These are phyloP conservation scores for Trachelipus rathkii DNA, from an alignment of 1,140 invertebrate species.

Conservation along the genomic window DNA sequence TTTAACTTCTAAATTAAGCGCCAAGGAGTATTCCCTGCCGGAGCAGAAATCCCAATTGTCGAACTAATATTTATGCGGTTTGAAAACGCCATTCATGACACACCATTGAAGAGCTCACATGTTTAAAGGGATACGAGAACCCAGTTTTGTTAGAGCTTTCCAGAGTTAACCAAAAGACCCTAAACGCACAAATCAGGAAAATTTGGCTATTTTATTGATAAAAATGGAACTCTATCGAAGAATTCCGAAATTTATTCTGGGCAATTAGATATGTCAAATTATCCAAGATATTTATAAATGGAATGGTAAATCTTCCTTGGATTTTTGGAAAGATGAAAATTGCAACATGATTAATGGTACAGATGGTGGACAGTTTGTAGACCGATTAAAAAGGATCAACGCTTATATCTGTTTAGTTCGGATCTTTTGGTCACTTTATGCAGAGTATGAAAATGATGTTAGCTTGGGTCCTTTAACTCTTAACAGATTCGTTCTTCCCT, in stretches of 20 bases:
- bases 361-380: conserved; percentile 44
- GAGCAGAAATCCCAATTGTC: conserved; percentile 13
- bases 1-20: not conserved
- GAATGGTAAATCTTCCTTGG: conserved; percentile 40
- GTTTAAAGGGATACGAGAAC: conserved; percentile 72
- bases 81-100: conserved; percentile 55
- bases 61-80: conserved; percentile 29
- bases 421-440: conserved; percentile 45
- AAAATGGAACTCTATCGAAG: conserved; percentile 56
- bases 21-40: not conserved
- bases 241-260: conserved; percentile 55
- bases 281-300: conserved; percentile 47
- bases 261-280: conserved; percentile 48
- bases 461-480: conserved; percentile 34
- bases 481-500: conserved; percentile 38
- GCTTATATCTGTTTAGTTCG: conserved; percentile 36
- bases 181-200: conserved; percentile 76
- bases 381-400: conserved; percentile 35
- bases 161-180: conserved; percentile 30
- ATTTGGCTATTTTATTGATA: conserved; percentile 47
- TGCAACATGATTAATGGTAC: conserved; percentile 47
- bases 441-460: conserved; percentile 39
- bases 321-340: conserved; percentile 33
- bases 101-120: conserved; percentile 66
- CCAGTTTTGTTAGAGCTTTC: conserved; percentile 54